Evolutionary conservation across 2,113 vertebrate species (phyloP).

Genomic region (Phalacrocorax aristotelis): DNA sequence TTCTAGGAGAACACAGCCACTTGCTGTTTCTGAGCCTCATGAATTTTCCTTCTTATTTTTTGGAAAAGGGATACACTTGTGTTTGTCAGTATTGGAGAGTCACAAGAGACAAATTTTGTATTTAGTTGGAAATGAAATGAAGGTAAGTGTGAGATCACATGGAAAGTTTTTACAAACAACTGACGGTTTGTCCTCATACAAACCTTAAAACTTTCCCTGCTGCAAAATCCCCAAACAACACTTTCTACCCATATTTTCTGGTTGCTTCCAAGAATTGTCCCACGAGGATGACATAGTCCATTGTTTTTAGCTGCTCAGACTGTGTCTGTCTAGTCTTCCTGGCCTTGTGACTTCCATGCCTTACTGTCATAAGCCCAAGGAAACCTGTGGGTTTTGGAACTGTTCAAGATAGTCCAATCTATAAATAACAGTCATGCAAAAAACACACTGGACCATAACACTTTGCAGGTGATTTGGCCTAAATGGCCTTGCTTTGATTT

Average conservation of each 20-base stretch:
- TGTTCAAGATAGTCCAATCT: neutral
- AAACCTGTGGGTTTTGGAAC: neutral
- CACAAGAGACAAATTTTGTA: neutral
- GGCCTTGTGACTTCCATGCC: neutral
- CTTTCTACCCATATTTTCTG: neutral
- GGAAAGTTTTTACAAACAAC: neutral
- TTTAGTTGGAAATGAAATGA: neutral
- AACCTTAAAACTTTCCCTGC: neutral
- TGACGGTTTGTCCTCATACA: neutral
- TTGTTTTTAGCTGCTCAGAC: neutral
- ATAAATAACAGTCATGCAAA: neutral
- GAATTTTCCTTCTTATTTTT: neutral
- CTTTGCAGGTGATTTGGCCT: neutral
- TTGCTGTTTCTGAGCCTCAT: neutral
- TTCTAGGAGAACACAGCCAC: neutral
- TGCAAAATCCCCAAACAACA: neutral
- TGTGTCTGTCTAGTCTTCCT: neutral
- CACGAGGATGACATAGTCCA: neutral
- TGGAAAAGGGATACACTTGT: neutral
- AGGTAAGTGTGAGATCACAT: neutral
- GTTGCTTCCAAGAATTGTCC: neutral
- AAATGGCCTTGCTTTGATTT: conserved; percentile 40
- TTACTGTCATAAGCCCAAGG: neutral
- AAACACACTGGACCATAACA: neutral
- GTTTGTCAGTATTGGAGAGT: neutral